A percentile compares a stretch with the other conserved stretches of the same genome.
Evolutionary conservation across 2,113 vertebrate genomes (phyloP).

Genomic region (Prinia subflava): DNA sequence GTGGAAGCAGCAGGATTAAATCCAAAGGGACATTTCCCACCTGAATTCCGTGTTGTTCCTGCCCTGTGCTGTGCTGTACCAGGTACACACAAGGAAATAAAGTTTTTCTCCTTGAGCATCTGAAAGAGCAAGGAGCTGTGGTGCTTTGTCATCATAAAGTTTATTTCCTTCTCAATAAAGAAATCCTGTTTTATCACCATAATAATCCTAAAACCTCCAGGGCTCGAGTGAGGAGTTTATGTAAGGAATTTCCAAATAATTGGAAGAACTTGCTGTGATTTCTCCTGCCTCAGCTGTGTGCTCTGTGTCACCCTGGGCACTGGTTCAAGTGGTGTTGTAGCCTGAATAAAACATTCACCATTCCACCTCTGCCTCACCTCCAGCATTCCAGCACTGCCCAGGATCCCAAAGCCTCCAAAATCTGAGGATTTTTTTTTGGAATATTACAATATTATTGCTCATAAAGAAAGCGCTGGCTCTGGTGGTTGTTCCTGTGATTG

Average conservation of each 20-base stretch:
- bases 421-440: not conserved
- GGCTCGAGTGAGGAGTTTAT: not conserved
- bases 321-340: not conserved
- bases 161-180: not conserved
- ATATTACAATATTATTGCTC: not conserved
- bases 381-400: not conserved
- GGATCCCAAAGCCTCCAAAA: not conserved
- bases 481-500: not conserved
- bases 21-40: not conserved
- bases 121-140: not conserved
- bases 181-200: not conserved
- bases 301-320: not conserved
- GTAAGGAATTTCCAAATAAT: not conserved
- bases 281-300: not conserved
- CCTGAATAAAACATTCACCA: not conserved
- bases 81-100: not conserved
- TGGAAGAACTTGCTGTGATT: not conserved
- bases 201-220: not conserved
- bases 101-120: not conserved
- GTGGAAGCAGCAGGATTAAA: not conserved
- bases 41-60: not conserved
- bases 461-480: not conserved
- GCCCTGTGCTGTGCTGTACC: not conserved
- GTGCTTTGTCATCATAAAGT: not conserved
- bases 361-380: not conserved